Evolutionary conservation across 2,113 vertebrate genomes (phyloP), one percentile per base, ranked within the genome.

Genomic region (Myocastor coypus): DNA sequence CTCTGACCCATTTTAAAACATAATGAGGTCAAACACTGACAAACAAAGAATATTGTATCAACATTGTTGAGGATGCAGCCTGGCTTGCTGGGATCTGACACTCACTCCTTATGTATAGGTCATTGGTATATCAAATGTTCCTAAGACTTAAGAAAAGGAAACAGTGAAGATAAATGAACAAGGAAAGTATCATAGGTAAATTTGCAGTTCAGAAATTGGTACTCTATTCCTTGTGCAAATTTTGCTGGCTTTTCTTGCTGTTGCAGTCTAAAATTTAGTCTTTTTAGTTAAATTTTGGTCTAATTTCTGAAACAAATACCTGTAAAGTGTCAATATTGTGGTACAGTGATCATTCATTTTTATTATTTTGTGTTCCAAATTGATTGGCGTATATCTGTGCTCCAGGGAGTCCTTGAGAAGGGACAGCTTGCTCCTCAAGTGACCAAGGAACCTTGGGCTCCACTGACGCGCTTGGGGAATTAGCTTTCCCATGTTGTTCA

Each of bases 401-500:
- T 87, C 14, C 6, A 66, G 0, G 5, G 28, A 64, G 19, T 87
- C 30, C 3, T 3, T 37, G 83, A 75, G 16, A 24, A 90, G 46
- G 0, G 1, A 14, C 64, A 5, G 0, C 7, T 68, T 20, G 28
- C 80, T 46, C 9, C 19, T 52, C 5, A 73, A 61, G 10, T 75
- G 55, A 16, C 34, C 81, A 32, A 14, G 7, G 12, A n/a, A 26
- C 32, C 11, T 0, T 5, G 14, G 9, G 3, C 32, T 28, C 5
- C 7, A 26, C 11, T 52, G 30, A 46, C 52, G 83, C 16, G 63
- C 50, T 37, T 0, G 17, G 5, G 55, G 7, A 28, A 71, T 17
- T 3, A 20, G 20, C 64, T 30, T 13, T 30, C 64, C 24, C 20
- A 30, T n/a, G 24, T 13, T 50, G 4, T 10, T 19, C 0, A 1